These are phyloP conservation scores for Cossypha polioptera DNA, from an alignment of 2,797 vertebrate genomes.

Conservation along the genomic window DNA sequence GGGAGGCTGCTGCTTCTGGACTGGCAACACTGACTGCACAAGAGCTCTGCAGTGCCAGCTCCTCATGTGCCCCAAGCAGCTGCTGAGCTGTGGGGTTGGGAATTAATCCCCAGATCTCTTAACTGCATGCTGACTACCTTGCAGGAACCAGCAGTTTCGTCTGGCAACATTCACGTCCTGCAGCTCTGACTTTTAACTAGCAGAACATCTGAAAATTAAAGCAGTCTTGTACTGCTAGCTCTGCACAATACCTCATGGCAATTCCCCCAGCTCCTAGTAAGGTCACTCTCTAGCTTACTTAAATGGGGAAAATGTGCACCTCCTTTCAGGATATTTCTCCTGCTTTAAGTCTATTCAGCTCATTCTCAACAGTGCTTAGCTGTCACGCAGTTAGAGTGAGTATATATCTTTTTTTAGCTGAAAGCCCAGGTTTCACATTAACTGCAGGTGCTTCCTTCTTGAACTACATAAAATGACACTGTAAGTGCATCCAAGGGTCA, in stretches of 20 bases:
- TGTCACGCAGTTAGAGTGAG: neutral
- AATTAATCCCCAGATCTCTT: neutral
- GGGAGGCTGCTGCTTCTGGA: neutral
- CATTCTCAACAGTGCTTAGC: neutral
- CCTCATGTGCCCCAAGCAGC: neutral
- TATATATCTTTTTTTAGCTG: neutral
- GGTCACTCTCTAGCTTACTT: neutral
- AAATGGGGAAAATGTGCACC: neutral
- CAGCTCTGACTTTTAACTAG: neutral
- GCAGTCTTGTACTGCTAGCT: neutral
- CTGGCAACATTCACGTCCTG: neutral
- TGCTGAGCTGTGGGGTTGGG: neutral
- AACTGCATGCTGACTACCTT: fast-evolving
- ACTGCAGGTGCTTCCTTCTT: conserved; percentile 64
- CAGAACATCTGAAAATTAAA: neutral
- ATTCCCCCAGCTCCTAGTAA: neutral
- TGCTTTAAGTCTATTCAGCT: neutral
- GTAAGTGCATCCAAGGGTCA: neutral
- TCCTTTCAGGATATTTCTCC: neutral
- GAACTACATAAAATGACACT: neutral
- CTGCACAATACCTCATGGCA: fast-evolving
- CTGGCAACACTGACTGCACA: neutral
- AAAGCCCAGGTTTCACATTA: neutral
- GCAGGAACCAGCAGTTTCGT: neutral
- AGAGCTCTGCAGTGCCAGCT: neutral